Evolutionary conservation across 1,140 invertebrate species (phyloP), one percentile per base, ranked within the genome.

Genomic region (Pteromalus puparum): DNA sequence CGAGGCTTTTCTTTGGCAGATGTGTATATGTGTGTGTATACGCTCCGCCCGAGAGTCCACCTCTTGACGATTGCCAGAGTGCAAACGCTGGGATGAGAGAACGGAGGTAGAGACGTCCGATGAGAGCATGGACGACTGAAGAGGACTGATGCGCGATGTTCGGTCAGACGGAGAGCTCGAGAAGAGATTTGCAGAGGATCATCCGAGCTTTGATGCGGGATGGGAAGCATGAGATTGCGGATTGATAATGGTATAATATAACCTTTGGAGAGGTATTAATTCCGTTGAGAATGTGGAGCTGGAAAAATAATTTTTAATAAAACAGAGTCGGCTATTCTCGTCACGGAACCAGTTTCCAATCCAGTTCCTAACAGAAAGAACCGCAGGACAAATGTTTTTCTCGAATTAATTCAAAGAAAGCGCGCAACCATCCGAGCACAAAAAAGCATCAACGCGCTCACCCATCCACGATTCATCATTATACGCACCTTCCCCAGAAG

Each of bases 1-100:
- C 78, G 24, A 13, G 21, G 34, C 21, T 72, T 72, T 72, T 30
- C 68, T 72, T 28, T 9, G 68, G 67, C 68, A 7, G 65, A 42
- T 42, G 38, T 38, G 38, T 42, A 9, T 10, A 9, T 10, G 38
- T 42, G 38, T 42, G 21, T n/a, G 3, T 61, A n/a, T 61, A 67
- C 13, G 72, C 72, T 42, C 72, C 72, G 30, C 72, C 72, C 72
- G 72, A 21, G 7, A 73, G 53, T 30, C 68, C 30, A 30, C 30
- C 30, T 24, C 74, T 76, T 76, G 12, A 48, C 74, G 74, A 76
- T 76, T 76, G 74, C 38, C 42, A 76, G 26, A 76, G 26, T 53
- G 42, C 38, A 76, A 76, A 48, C 10, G 18, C 38, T 73, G 28
- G 6, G 34, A 38, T 34, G 30, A 73, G 72, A 73, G 28, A n/a